Percentiles rank a stretch among this genome's conserved stretches.
Evolutionary conservation across 2,888 invertebrate species (phyloP).

Genomic region (Drosophila borborema): DNA sequence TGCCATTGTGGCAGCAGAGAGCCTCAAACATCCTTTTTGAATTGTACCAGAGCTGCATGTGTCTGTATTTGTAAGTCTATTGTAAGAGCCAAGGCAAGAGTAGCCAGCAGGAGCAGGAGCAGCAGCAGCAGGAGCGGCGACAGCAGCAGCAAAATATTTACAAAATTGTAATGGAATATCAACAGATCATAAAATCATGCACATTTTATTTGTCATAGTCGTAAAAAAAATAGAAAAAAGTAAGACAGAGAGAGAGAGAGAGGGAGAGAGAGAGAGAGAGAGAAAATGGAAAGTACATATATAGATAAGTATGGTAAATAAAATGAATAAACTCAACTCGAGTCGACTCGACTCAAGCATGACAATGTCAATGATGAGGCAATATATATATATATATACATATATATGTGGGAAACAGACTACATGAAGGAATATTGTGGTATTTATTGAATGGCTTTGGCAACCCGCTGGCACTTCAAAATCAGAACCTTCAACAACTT

Average conservation of each 20-base stretch:
- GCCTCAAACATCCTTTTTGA: constrained; percentile 72
- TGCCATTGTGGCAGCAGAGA: constrained; percentile 61
- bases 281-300: constrained; percentile 47
- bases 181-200: constrained; percentile 81
- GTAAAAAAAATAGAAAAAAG: constrained; percentile 63
- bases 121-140: constrained; percentile 44
- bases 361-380: constrained; percentile 70
- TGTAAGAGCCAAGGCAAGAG: constrained; percentile 58
- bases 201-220: constrained; percentile 80
- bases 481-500: constrained; percentile 40
- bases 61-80: constrained; percentile 72
- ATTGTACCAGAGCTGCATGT: constrained; percentile 48
- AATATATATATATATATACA: constrained; percentile 32
- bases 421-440: constrained; percentile 69
- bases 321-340: constrained; percentile 72
- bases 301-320: constrained; percentile 71
- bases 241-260: background rate
- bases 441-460: constrained; percentile 76
- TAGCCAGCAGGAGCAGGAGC: constrained; percentile 56
- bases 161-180: constrained; percentile 81
- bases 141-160: constrained; percentile 75
- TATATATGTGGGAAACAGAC: background rate
- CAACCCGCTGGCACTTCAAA: constrained; percentile 24
- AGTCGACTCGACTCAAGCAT: constrained; percentile 41
- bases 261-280: no score